Evolutionary conservation across 2,113 vertebrate species (phyloP), one percentile per base, ranked within the genome.

Genomic region (Rhea pennata): DNA sequence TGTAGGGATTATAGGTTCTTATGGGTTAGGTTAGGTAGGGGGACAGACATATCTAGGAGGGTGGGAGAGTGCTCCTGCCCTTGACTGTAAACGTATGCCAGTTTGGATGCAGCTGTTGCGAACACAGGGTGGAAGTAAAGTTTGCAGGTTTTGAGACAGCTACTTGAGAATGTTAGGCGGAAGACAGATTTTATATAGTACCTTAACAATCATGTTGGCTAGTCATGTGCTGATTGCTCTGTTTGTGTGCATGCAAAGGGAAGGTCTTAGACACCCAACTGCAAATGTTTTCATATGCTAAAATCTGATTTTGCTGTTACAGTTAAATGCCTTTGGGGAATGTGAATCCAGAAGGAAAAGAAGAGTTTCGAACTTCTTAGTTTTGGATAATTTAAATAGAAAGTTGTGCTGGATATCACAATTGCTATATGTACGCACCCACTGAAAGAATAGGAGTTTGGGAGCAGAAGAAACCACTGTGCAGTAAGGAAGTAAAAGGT

Each of bases 111-210:
- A 14, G 23, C 62, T 73, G 26, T 72, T 21, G 23, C 24, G 23
- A 48, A 16, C 24, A 46, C 51, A 53, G 33, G 29, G 20, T 67
- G 42, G 44, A 66, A 72, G 39, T 39, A 29, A 42, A 26, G n/a
- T 19, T 51, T 69, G 22, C 5, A 8, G 23, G 62, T 73, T 44
- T 39, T 26, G 39, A 67, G 73, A 26, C 0, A 0, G 13, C 3
- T 3, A 29, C 48, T 79, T 9, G 51, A 19, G 56, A 58, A 12
- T 5, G 1, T 24, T 29, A 0, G 12, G 10, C 24, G 40, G 53
- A 53, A 50, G 4, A 6, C 0, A 0, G 12, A n/a, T 20, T 51
- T 70, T 50, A 1, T 17, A 1, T 5, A 16, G 62, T 84, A 16
- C 46, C 4, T 36, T 75, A 29, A 42, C 7, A 4, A 4, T 74